A percentile compares a stretch with the other conserved stretches of the same genome.
Conservation (phyloP, 2,888 invertebrate species). For the Imbricaverruca yamaguchii region DNA sequence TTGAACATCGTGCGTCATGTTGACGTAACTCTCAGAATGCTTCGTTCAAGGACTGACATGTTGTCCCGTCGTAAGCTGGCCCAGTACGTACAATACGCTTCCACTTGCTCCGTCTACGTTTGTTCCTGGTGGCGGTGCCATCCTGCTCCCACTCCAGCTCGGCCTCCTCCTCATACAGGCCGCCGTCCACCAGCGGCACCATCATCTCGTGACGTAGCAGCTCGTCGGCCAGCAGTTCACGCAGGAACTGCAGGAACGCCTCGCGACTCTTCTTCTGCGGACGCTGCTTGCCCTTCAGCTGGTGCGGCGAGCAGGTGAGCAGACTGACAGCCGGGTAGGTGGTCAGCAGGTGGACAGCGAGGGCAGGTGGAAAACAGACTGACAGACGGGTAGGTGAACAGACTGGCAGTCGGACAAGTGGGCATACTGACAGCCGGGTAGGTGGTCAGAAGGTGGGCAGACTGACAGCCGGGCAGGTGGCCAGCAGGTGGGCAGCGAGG, state of each 20-base stretch:
- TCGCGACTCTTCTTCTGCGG: slow-evolving; percentile 3
- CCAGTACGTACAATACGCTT: not conserved
- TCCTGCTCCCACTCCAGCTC: not conserved
- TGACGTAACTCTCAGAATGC: too few relatives aligned
- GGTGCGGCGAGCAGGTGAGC: not conserved
- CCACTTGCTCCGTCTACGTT: not conserved
- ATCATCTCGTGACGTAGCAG: not conserved
- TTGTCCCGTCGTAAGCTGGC: too few relatives aligned
- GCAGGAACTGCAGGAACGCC: slow-evolving; percentile 1
- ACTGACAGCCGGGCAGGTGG: not conserved
- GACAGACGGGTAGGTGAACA: too few relatives aligned
- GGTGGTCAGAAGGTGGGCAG: not conserved
- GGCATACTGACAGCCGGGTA: not conserved
- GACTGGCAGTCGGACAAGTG: not conserved
- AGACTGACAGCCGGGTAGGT: not conserved
- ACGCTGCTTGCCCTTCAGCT: slow-evolving; percentile 9
- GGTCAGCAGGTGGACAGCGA: too few relatives aligned
- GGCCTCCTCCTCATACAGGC: not conserved
- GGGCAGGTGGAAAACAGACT: too few relatives aligned
- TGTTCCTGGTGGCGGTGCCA: not conserved
- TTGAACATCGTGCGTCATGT: too few relatives aligned
- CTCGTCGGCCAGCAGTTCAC: not conserved
- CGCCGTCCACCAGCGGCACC: not conserved
- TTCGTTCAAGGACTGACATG: too few relatives aligned
- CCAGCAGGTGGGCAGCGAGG: too few relatives aligned